Evolutionary conservation across 2,113 vertebrate species (phyloP).

Genomic region (Gasterosteus nipponicus): DNA sequence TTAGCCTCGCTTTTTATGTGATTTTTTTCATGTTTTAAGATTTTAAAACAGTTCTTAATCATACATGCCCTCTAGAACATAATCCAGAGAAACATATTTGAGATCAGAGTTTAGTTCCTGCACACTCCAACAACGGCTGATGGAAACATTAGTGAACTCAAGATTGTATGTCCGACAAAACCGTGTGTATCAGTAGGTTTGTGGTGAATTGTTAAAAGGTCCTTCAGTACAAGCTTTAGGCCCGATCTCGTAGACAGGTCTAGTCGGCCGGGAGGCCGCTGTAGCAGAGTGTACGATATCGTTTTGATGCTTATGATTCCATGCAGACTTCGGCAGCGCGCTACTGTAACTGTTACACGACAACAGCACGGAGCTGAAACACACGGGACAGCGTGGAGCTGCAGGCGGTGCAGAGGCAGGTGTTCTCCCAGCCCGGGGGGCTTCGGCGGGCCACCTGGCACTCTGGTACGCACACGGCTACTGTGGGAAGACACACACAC

Average conservation of each 20-base stretch:
- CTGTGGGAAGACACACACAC: constrained; percentile 38
- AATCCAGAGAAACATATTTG: neutral
- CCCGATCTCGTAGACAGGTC: too few species aligned
- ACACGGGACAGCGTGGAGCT: constrained; percentile 46
- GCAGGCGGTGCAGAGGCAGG: constrained; percentile 65
- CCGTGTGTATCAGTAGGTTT: neutral
- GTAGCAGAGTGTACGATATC: too few species aligned
- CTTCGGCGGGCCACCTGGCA: constrained; percentile 64
- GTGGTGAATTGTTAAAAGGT: neutral
- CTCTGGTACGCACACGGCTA: constrained; percentile 31
- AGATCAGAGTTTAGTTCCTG: neutral
- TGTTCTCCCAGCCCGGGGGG: constrained; percentile 63
- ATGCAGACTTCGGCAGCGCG: constrained; percentile 20
- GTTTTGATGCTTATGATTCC: neutral
- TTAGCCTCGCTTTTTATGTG: neutral
- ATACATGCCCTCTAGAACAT: neutral
- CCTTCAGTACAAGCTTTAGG: neutral
- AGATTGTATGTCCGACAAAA: too few species aligned
- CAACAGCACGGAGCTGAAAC: constrained; percentile 60
- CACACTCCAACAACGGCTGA: neutral
- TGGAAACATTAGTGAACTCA: neutral
- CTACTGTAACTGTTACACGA: constrained; percentile 64
- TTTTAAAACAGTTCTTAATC: too few species aligned
- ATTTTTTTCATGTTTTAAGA: neutral
- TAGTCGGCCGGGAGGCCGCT: neutral